Base-by-base conservation (phyloP, 1,140 invertebrate genomes). In the Probaryconus sp. region DNA sequence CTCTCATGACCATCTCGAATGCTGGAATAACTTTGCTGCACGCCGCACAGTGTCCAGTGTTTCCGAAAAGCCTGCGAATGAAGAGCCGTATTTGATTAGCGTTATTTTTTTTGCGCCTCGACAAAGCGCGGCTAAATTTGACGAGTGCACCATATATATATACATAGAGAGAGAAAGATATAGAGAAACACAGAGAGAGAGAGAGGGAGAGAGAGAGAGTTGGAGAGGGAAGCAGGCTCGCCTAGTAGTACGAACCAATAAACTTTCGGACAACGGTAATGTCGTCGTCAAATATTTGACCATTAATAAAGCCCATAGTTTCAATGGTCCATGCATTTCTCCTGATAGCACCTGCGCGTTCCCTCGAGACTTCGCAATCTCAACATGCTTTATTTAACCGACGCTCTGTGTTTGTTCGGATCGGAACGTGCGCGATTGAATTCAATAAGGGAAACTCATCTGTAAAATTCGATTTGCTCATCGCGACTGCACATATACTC, bases 1-100 rank as follows among this genome's bases (percentile, higher is more conserved):
- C 96, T 86, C 95, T 91, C 97, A 98, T 98, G 63, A 98, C 97
- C 95, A 98, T 97, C 89, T 98, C 96, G 88, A 97, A 98, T 33
- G 96, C 96, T 13, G 96, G 96, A 83, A 98, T 98, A 77, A 94
- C 93, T 91, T 97, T 97, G 83, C 94, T 94, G 85, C 94, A 96
- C 10, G 95, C 96, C 43, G 96, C 94, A 86, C 96, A 98, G 84
- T 96, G 94, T 55, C 96, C 96, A 5, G 95, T 97, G 74, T 92
- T 95, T 38, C 96, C 96, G 85, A 97, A 97, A 87, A 98, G 91
- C 89, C 96, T 94, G 88, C 38, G 28, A 65, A 35, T 58, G 21
- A 71, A 61, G 31, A 64, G 30, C 16, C 5, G 20, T 50, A 24
- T 74, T 70, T 61, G 40, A 68, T 68, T 64, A 55, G 56, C 64